phyloP scores from a whole-genome alignment of 2,797 vertebrate genomes.

The Cottoperca gobio region DNA sequence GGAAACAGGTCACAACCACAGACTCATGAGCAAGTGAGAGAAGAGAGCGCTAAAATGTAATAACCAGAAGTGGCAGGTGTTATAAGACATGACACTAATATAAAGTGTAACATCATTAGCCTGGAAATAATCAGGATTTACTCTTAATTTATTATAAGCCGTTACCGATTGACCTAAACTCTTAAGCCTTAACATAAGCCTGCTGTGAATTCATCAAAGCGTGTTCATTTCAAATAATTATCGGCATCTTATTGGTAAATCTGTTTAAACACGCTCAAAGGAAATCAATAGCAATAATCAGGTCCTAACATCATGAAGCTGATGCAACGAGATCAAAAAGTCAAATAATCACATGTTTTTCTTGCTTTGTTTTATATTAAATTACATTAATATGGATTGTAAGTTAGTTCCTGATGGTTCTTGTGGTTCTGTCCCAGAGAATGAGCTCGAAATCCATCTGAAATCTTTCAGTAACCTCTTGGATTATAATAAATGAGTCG shows the following conservation, averaged over 20 bases:
- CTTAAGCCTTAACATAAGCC: conserved; percentile 16
- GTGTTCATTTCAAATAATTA: conserved; percentile 7
- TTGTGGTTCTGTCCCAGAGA: background rate
- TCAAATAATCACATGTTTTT: background rate
- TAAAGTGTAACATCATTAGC: background rate
- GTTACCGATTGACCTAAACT: conserved; percentile 8
- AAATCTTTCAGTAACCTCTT: background rate
- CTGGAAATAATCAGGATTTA: conserved; percentile 10
- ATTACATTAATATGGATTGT: background rate
- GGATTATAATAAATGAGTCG: background rate
- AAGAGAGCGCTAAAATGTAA: too few relatives aligned
- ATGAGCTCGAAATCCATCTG: background rate
- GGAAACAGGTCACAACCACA: conserved; percentile 67
- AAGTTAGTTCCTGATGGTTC: too few relatives aligned
- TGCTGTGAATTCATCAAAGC: conserved; percentile 7
- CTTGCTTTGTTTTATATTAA: conserved; percentile 14
- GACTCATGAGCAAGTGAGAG: conserved; percentile 22
- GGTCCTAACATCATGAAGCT: background rate
- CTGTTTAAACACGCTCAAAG: background rate
- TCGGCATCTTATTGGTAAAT: conserved; percentile 8
- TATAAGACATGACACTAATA: background rate
- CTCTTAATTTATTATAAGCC: background rate
- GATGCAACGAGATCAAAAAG: background rate
- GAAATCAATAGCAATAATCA: background rate
- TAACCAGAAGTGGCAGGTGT: background rate